Conservation (phyloP, 2,888 invertebrate genomes). For the Copidosoma aretas region DNA sequence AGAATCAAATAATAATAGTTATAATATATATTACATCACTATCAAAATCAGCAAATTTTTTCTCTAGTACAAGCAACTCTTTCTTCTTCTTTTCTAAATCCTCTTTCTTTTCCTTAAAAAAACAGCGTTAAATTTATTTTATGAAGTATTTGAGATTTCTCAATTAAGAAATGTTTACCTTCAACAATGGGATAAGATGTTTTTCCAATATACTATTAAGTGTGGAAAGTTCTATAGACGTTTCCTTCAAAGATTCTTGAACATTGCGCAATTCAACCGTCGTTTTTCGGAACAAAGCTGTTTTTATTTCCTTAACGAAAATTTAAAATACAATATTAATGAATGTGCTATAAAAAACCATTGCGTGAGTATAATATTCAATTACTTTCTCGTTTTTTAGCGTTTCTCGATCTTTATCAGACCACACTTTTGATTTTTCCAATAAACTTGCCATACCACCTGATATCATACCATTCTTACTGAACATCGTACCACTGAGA, state of each 20-base stretch:
- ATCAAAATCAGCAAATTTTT: background rate
- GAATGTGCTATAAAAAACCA: too few species aligned
- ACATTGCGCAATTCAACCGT: too few species aligned
- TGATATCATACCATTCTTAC: conserved; percentile 38
- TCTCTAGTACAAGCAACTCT: background rate
- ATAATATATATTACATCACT: background rate
- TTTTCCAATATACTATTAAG: conserved; percentile 11
- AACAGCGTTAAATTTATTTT: conserved; percentile 1
- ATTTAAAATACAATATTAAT: too few species aligned
- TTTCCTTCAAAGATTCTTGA: too few species aligned
- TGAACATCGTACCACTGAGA: conserved; percentile 38
- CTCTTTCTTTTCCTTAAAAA: conserved; percentile 1
- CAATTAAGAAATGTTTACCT: conserved; percentile 9
- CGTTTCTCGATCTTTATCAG: conserved; percentile 16
- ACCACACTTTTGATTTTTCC: conserved; percentile 33
- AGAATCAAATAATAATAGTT: background rate
- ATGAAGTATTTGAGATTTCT: too few species aligned
- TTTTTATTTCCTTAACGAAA: too few species aligned
- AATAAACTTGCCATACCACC: conserved; percentile 37
- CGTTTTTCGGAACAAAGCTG: too few species aligned
- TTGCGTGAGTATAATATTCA: too few species aligned
- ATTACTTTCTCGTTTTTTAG: conserved; percentile 66
- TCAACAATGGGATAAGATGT: conserved; percentile 9
- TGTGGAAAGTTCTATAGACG: conserved; percentile 41
- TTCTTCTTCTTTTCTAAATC: conserved; percentile 3